Evolutionary conservation across 1,140 invertebrate genomes (phyloP).

Genomic region (Euura lappo): DNA sequence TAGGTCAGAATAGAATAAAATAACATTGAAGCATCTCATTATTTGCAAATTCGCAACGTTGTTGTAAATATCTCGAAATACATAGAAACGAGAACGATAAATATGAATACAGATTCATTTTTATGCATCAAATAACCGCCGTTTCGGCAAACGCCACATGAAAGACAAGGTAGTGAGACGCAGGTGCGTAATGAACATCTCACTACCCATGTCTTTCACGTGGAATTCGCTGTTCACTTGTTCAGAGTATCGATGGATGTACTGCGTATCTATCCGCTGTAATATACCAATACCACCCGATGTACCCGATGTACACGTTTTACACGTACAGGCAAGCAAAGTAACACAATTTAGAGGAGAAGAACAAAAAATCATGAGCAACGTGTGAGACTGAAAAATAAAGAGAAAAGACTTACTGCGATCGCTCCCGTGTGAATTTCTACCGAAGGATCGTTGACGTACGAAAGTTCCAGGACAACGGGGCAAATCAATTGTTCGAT

Average conservation of each 20-base stretch:
- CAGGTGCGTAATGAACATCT: constrained; percentile 72
- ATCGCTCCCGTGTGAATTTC: constrained; percentile 59
- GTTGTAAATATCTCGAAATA: too few relatives aligned
- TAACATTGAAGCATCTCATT: too few relatives aligned
- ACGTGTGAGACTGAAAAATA: neutral
- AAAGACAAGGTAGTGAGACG: constrained; percentile 96
- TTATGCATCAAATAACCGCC: too few relatives aligned
- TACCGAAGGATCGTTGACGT: constrained; percentile 50
- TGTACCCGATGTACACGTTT: too few relatives aligned
- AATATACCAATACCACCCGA: too few relatives aligned
- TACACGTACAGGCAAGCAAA: too few relatives aligned
- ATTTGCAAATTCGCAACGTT: too few relatives aligned
- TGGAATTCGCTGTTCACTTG: constrained; percentile 38
- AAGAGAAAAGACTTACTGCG: constrained; percentile 53
- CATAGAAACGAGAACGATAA: too few relatives aligned
- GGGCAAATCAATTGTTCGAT: constrained; percentile 68
- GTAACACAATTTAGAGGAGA: neutral
- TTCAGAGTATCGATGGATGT: constrained; percentile 7
- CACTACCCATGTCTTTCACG: constrained; percentile 96
- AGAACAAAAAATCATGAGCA: neutral
- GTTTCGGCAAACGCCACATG: constrained; percentile 64
- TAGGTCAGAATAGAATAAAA: too few relatives aligned
- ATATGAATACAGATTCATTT: too few relatives aligned
- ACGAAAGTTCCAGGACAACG: constrained; percentile 61
- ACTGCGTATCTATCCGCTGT: too few relatives aligned